Evolutionary conservation across 2,113 vertebrate genomes (phyloP), one percentile per base, ranked within the genome.

Genomic region (Larimichthys polyactis): DNA sequence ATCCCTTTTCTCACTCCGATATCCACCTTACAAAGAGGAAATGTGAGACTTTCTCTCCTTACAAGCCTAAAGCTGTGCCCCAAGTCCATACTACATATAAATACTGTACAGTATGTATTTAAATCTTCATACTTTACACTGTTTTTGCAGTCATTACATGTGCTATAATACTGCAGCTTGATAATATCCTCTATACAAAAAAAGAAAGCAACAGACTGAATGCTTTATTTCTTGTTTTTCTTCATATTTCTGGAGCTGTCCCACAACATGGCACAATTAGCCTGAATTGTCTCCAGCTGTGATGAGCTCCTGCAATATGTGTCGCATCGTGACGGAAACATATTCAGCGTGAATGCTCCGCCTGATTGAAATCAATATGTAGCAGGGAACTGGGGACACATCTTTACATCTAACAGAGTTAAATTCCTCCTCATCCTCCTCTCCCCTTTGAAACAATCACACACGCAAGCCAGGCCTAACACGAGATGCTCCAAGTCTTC

Each of bases 321-420:
- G 36, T 46, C 60, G 36, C 22, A 66, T 11, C 22, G 5, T 48
- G 44, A 10, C 11, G 46, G 19, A 20, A 32, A 75, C 62, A 49
- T 71, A 19, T 32, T 66, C 48, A 52, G 0, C 14, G 12, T 36
- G 17, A 75, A 52, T 2, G 1, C 16, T 27, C 14, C 9, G 7
- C 11, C 32, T 60, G 12, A 14, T 17, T 16, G 11, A 58, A 43
- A 48, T 55, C 72, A 75, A 62, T 75, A 75, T 44, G 70, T n/a
- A 81, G 54, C 32, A 49, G 55, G 54, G 24, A 79, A 55, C 5
- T 66, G 76, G 58, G 36, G 84, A 51, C 69, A 74, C 52, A 63
- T 71, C 49, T 82, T 86, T 49, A 75, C 72, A 71, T 71, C 67
- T 76, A 75, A 40, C 27, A 78, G 54, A 67, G 29, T 81, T 36